These are phyloP conservation scores for Aphrocallistes beatrix DNA, from an alignment of 37 sponge, comb jelly and placozoan genomes.

Conservation along the genomic window DNA sequence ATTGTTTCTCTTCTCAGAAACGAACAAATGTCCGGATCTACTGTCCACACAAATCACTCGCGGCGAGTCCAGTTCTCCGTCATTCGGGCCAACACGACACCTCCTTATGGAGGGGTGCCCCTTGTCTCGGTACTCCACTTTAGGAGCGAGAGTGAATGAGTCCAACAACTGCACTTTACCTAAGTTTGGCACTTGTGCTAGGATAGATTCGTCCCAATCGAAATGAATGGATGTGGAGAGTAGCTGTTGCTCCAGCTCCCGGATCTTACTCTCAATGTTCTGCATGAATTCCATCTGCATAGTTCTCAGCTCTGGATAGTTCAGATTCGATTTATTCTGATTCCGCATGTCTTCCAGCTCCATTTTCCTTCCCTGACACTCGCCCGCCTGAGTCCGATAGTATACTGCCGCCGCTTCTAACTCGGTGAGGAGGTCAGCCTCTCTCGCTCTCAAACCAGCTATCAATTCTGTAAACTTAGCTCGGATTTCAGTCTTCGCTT, in stretches of 20 bases:
- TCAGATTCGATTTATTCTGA: not conserved
- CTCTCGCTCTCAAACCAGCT: not conserved
- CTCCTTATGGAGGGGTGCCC: not conserved
- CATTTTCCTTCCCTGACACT: not conserved
- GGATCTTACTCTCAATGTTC: not conserved
- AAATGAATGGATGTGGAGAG: not conserved
- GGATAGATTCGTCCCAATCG: not conserved
- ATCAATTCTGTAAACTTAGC: not conserved
- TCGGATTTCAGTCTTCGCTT: not conserved
- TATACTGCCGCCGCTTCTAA: not conserved
- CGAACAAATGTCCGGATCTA: not conserved
- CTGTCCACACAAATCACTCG: not conserved
- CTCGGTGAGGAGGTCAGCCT: not conserved
- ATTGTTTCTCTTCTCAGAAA: not conserved
- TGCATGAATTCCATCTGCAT: not conserved
- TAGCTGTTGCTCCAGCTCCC: conserved; percentile 3
- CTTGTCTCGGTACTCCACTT: not conserved
- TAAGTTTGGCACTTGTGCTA: not conserved
- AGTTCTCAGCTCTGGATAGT: not conserved
- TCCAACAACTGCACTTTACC: not conserved
- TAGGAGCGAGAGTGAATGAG: not conserved
- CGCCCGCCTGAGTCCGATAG: not conserved
- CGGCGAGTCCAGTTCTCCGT: not conserved
- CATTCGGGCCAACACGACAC: not conserved
- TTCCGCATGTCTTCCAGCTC: conserved; percentile 6